Evolutionary conservation across 2,888 invertebrate genomes (phyloP).

Genomic region (Parnassius apollo): DNA sequence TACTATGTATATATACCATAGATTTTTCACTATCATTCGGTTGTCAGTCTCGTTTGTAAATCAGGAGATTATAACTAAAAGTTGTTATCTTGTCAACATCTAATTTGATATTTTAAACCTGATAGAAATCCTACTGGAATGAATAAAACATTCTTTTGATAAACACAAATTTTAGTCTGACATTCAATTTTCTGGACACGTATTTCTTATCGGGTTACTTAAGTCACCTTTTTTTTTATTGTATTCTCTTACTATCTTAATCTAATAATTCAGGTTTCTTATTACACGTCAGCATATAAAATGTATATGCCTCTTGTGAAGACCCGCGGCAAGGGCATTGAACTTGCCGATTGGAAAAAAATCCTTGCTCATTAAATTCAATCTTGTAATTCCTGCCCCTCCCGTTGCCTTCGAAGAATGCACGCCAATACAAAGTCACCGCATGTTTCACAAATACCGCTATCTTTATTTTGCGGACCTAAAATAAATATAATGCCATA

Average conservation of each 20-base stretch:
- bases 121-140: neutral
- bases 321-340: constrained; percentile 45
- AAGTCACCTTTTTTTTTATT: constrained; percentile 3
- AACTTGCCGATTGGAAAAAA: constrained; percentile 50
- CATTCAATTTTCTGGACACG: no score
- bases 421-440: constrained; percentile 41
- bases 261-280: constrained; percentile 12
- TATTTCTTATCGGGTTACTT: no score
- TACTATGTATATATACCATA: no score
- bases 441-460: constrained; percentile 58
- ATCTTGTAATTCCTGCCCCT: constrained; percentile 55
- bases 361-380: constrained; percentile 48
- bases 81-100: no score
- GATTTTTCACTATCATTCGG: no score
- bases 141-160: neutral
- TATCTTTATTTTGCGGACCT: constrained; percentile 48
- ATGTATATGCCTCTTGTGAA: constrained; percentile 28
- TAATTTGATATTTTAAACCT: neutral
- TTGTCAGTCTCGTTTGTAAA: no score
- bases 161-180: neutral
- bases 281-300: constrained; percentile 31
- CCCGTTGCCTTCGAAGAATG: constrained; percentile 59
- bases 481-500: constrained; percentile 57
- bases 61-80: no score
- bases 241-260: constrained; percentile 1